Percentiles rank a stretch among this genome's conserved stretches.
Conservation (phyloP, 2,888 invertebrate species). For the Meta bourneti region DNA sequence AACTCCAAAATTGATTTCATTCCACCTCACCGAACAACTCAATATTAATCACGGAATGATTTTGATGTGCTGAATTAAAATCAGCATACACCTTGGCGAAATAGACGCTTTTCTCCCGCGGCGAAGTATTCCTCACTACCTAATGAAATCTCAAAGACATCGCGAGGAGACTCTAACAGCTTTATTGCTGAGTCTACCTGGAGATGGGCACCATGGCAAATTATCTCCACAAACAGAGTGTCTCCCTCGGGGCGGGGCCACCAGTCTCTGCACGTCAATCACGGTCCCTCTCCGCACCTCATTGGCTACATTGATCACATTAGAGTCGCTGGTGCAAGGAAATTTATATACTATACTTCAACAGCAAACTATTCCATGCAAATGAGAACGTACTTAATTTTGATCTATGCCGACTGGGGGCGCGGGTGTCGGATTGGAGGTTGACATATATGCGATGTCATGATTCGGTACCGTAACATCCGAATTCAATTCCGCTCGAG, state of each 20-base stretch:
- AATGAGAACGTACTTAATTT: constrained; percentile 53
- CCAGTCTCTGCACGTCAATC: constrained; percentile 34
- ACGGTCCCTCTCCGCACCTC: constrained; percentile 25
- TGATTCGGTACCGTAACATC: constrained; percentile 7
- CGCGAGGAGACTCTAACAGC: constrained; percentile 22
- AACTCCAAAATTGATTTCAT: constrained; percentile 12
- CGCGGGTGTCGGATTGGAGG: constrained; percentile 21
- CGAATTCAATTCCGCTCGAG: constrained; percentile 20
- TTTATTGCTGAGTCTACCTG: constrained; percentile 51
- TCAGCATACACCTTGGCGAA: constrained; percentile 15
- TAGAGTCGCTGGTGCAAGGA: constrained; percentile 30
- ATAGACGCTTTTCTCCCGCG: constrained; percentile 4
- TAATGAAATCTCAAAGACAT: constrained; percentile 54
- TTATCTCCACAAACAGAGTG: constrained; percentile 55
- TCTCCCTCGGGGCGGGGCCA: constrained; percentile 44
- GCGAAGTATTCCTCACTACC: background rate
- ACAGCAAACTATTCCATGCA: constrained; percentile 38
- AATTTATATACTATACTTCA: constrained; percentile 42
- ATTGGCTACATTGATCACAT: constrained; percentile 53
- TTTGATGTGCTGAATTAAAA: constrained; percentile 14
- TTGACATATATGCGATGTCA: constrained; percentile 28
- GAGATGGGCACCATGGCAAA: constrained; percentile 24
- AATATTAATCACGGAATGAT: constrained; percentile 32
- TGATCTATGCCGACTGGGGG: background rate
- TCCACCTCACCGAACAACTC: background rate